Evolutionary conservation across 2,113 vertebrate genomes (phyloP), one percentile per base, ranked within the genome.

Genomic region (Pelodiscus sinensis): DNA sequence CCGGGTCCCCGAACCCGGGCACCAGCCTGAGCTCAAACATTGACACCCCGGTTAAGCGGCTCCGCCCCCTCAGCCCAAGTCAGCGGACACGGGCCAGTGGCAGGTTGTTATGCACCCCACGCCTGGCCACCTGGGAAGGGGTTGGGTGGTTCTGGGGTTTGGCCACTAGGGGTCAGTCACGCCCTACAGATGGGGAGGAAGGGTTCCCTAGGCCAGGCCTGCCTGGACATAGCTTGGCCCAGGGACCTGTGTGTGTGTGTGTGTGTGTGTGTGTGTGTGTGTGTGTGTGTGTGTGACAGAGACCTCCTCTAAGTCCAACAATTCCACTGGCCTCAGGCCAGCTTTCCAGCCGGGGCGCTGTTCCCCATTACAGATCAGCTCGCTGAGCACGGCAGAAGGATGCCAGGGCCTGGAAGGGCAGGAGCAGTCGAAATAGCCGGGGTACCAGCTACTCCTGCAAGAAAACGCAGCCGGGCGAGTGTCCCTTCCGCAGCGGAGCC

Each of bases 91-190:
- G 7, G 55, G 55, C 15, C 57, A 10, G 57, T 9, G 24, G 57
- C 44, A 44, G 44, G 44, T 44, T 44, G 5, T 44, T 44, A 44
- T 44, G 44, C 5, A 44, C 44, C 44, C 44, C 27, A 15, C 3
- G 60, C 60, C 60, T 62, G 12, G 60, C 60, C 14, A 12, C 60
- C 60, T 16, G 16, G 65, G 15, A 16, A n/a, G 65, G n/a, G 31
- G 8, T 10, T 35, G 65, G 65, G 18, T 71, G 65, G 3, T 44
- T 27, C 4, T 14, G 38, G 27, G 2, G 1, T 35, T 16, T 0
- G 3, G 73, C 97, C 98, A 79, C 97, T 93, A 98, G 98, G 95
- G 96, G 97, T 94, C 95, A 94, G 94, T 85, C 94, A 51, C 96
- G 82, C 94, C 92, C 86, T 75, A 38, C 35, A 25, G 82, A 97